A percentile compares a stretch with the other conserved stretches of the same genome.
phyloP scores from a whole-genome alignment of 2,888 invertebrate genomes.

The Invenusta paracnida region DNA sequence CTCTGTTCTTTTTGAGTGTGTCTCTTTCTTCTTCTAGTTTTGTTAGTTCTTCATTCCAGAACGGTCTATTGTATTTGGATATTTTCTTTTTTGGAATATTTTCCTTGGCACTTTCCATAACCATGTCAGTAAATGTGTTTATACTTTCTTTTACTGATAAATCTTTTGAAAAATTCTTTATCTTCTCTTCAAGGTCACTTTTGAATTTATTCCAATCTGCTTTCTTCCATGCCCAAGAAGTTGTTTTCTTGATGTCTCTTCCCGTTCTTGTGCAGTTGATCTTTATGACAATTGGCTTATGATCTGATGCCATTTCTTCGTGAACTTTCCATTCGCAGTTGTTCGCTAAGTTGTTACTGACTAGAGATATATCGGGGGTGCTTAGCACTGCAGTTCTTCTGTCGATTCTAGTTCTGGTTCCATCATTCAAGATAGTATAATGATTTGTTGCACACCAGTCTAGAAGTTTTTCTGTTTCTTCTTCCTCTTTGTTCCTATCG shows the following conservation, averaged over 20 bases:
- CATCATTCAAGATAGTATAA: background rate
- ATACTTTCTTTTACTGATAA: conserved; percentile 12
- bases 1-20: conserved; percentile 16
- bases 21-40: conserved; percentile 17
- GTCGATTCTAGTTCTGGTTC: background rate
- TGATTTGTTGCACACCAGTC: background rate
- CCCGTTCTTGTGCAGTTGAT: conserved; percentile 5
- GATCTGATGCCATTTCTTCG: background rate
- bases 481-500: background rate
- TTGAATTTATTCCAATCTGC: background rate
- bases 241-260: conserved; percentile 6
- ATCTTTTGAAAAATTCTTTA: background rate
- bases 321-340: conserved; percentile 11
- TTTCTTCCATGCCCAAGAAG: conserved; percentile 10
- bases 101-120: background rate
- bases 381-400: background rate
- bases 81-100: background rate
- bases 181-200: background rate
- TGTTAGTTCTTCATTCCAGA: conserved; percentile 15
- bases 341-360: background rate
- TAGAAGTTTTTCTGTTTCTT: background rate
- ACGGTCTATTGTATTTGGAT: conserved; percentile 10
- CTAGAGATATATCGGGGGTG: background rate
- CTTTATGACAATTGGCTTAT: background rate
- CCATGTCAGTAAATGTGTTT: background rate